Conservation (phyloP, 2,888 invertebrate genomes). For the Drosophila aldrichi region DNA sequence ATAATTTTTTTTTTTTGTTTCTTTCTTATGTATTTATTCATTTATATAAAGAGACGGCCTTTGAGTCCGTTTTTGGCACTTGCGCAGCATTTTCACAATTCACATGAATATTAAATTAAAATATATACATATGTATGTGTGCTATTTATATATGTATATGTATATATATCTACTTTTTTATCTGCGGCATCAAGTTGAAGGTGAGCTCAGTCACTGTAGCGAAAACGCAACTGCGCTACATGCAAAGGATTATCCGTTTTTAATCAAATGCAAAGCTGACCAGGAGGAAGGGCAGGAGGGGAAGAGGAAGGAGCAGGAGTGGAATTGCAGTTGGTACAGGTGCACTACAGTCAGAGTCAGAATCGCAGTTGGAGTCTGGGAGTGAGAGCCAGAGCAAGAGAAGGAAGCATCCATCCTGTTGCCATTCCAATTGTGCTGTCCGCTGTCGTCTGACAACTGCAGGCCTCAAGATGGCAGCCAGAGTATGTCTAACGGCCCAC, state of each 20-base stretch:
- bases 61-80: constrained; percentile 39
- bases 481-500: constrained; percentile 35
- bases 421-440: constrained; percentile 10
- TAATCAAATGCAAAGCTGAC: constrained; percentile 74
- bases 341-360: background rate
- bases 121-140: constrained; percentile 13
- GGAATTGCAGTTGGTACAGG: constrained; percentile 6
- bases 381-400: background rate
- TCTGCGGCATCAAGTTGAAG: constrained; percentile 29
- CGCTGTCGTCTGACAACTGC: constrained; percentile 59
- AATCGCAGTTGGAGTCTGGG: background rate
- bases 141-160: background rate
- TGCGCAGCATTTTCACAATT: constrained; percentile 44
- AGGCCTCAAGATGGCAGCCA: constrained; percentile 70
- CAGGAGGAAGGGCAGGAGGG: constrained; percentile 8
- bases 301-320: background rate
- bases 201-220: constrained; percentile 23
- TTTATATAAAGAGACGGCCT: constrained; percentile 47
- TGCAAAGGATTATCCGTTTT: constrained; percentile 56
- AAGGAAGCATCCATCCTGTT: constrained; percentile 1
- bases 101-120: constrained; percentile 61
- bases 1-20: constrained; percentile 19
- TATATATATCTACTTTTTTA: constrained; percentile 5
- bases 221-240: constrained; percentile 41
- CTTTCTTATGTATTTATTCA: constrained; percentile 40